Base-by-base conservation (phyloP, 2,888 invertebrate genomes). In the Seira sanloemensis region DNA sequence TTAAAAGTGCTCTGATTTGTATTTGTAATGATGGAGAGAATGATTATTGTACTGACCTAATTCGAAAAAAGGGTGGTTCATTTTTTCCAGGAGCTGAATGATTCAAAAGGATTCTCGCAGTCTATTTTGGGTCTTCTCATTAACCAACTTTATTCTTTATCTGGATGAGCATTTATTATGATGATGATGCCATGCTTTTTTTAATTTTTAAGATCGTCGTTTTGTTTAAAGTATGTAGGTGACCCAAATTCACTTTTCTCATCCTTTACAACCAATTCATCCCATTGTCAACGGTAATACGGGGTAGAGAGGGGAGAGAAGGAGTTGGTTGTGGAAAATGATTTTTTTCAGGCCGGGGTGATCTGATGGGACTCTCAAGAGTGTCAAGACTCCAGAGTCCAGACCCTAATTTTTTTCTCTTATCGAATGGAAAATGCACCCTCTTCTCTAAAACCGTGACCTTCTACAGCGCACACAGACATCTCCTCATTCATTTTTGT, bases 51-150 rank as follows among this genome's bases (percentile, higher is more conserved):
- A n/a, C 58, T 58, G 58, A 58, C 58, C 58, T 58, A 58, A n/a
- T 58, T 58, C n/a, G n/a, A n/a, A 58, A 58, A 58, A 58, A 58
- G 58, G 58, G 58, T 58, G 58, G 58, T 58, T 58, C 58, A 58
- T 58, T 58, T 58, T 58, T 58, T n/a, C 18, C 58, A 58, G 58
- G 37, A 58, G 58, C 58, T 4, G 4, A 37, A 37, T 4, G 37
- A 37, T 7, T 37, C 5, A 37, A 37, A 37, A 37, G 37, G 37
- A 37, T 37, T 37, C 37, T 37, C 12, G 16, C n/a, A 58, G 7
- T 58, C 58, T 58, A 58, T 58, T 58, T 58, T 58, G 7, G 58
- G 58, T 58, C n/a, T 18, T 9, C 18, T 58, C 58, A 58, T 58
- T 58, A 58, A 9, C 58, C n/a, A 58, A 58, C 58, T 18, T 37